phyloP scores from a whole-genome alignment of 2,888 invertebrate species.

The Adelphocoris suturalis region DNA sequence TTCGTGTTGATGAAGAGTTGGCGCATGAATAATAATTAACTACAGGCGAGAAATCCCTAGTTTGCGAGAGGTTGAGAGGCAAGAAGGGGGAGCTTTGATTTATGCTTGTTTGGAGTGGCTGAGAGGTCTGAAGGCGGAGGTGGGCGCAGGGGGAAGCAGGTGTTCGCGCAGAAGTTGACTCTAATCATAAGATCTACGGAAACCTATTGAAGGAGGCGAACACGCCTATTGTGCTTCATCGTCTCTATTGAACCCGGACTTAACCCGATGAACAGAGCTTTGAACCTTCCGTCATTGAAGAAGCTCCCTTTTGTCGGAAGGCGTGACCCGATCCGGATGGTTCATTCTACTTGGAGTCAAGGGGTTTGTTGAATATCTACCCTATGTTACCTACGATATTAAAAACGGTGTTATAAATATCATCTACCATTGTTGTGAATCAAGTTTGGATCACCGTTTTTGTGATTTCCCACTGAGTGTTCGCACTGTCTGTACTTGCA shows the following conservation, averaged over 20 bases:
- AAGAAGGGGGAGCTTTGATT: slow-evolving; percentile 55
- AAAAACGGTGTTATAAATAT: background rate
- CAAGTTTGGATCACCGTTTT: too few relatives aligned
- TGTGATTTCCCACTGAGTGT: too few relatives aligned
- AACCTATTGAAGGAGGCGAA: slow-evolving; percentile 43
- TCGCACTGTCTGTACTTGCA: too few relatives aligned
- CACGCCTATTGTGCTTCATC: slow-evolving; percentile 45
- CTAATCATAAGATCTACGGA: slow-evolving; percentile 62
- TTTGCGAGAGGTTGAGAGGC: slow-evolving; percentile 12
- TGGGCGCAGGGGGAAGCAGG: slow-evolving; percentile 14
- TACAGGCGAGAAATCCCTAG: slow-evolving; percentile 15
- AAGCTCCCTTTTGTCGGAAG: slow-evolving; percentile 29
- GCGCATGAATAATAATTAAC: slow-evolving; percentile 66
- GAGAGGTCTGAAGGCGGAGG: background rate
- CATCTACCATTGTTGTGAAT: too few relatives aligned
- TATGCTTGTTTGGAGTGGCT: slow-evolving; percentile 65
- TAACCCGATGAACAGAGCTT: slow-evolving; percentile 24
- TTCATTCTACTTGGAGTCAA: background rate
- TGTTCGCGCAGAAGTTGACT: slow-evolving; percentile 56
- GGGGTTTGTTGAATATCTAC: background rate
- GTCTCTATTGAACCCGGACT: slow-evolving; percentile 31
- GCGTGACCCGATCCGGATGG: background rate
- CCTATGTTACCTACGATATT: background rate
- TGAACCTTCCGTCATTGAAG: slow-evolving; percentile 27
- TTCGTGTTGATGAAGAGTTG: slow-evolving; percentile 61